Percentiles rank a stretch among this genome's conserved stretches.
Conservation (phyloP, 2,113 vertebrate species). For the Chroicocephalus ridibundus region DNA sequence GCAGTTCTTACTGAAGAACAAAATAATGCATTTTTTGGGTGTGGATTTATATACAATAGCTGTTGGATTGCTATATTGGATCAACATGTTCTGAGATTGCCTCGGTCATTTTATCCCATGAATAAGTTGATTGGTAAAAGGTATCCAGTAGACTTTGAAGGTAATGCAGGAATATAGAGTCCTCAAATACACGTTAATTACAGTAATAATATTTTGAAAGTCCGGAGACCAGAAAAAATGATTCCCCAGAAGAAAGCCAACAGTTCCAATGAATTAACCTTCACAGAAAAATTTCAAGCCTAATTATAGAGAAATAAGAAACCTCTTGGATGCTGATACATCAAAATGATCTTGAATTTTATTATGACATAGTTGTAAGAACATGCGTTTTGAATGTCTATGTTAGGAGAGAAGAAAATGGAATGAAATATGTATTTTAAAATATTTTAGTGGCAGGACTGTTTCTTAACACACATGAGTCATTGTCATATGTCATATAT, state of each 20-base stretch:
- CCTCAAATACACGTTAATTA: conserved; percentile 19
- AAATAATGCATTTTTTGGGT: neutral
- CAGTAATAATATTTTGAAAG: conserved; percentile 24
- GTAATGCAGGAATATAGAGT: neutral
- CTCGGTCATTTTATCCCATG: neutral
- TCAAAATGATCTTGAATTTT: neutral
- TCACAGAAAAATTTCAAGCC: neutral
- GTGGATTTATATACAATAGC: neutral
- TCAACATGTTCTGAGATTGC: neutral
- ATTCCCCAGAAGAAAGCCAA: neutral
- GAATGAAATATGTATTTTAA: neutral
- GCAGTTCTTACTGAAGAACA: neutral
- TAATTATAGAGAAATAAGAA: neutral
- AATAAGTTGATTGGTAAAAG: neutral
- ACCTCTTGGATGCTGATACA: neutral
- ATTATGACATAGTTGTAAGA: neutral
- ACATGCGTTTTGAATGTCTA: neutral
- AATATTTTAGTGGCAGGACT: neutral
- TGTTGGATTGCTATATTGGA: neutral
- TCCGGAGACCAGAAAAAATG: neutral
- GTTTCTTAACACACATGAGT: neutral
- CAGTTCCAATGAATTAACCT: neutral
- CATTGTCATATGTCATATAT: neutral
- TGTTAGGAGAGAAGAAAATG: neutral
- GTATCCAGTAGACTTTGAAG: neutral